phyloP scores from a whole-genome alignment of 2,888 invertebrate genomes.

The Calephelis perditalis region DNA sequence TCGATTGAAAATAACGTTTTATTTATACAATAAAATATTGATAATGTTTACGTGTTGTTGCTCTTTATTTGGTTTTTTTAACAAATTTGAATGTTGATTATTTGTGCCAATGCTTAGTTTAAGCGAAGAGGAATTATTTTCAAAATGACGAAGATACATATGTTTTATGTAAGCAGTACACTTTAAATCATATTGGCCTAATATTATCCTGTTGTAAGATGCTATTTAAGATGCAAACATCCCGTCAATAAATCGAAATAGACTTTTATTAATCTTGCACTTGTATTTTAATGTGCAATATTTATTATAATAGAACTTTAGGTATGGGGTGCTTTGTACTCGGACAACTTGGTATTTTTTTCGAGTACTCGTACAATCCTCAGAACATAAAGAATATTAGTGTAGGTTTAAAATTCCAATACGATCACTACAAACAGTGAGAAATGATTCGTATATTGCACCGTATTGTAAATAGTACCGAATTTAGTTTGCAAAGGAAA shows the following conservation, averaged over 20 bases:
- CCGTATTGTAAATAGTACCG: constrained; percentile 54
- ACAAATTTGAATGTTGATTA: constrained; percentile 19
- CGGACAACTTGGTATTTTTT: constrained; percentile 33
- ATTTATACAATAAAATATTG: constrained; percentile 4
- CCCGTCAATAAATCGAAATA: constrained; percentile 28
- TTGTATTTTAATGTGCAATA: constrained; percentile 54
- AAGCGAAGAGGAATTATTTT: constrained; percentile 36
- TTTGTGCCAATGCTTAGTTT: constrained; percentile 67
- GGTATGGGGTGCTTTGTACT: constrained; percentile 55
- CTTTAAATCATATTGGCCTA: constrained; percentile 55
- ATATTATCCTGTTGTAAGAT: constrained; percentile 37
- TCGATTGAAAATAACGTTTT: constrained; percentile 12
- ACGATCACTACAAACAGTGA: constrained; percentile 33
- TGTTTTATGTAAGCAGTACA: not conserved
- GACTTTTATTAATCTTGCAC: constrained; percentile 47
- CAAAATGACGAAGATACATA: constrained; percentile 3
- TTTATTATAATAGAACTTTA: constrained; percentile 37
- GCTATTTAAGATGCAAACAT: constrained; percentile 4
- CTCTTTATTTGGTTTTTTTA: not conserved
- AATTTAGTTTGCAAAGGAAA: constrained; percentile 44
- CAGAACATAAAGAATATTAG: constrained; percentile 57
- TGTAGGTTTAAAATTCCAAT: constrained; percentile 43
- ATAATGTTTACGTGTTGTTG: not conserved
- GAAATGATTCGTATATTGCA: constrained; percentile 39
- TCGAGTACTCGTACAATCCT: constrained; percentile 46